phyloP scores from a whole-genome alignment of 23 tunicate genomes.

The Halocynthia roretzi region DNA sequence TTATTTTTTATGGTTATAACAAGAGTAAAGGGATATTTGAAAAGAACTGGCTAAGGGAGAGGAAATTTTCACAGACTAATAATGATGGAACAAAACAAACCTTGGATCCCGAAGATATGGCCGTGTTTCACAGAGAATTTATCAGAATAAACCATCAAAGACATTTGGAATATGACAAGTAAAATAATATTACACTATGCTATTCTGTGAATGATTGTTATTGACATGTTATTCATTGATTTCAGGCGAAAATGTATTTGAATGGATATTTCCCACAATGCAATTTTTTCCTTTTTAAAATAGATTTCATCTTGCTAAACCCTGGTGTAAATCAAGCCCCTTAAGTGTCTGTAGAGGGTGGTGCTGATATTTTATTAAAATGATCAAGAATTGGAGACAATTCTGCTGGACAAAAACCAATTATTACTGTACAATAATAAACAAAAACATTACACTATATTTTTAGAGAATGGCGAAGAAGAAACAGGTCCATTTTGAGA shows the following conservation, averaged over 20 bases:
- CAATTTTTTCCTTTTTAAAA: too few species aligned
- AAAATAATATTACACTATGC: background rate
- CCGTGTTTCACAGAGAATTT: conserved; percentile 27
- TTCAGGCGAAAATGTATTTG: too few species aligned
- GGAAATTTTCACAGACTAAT: background rate
- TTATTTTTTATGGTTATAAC: too few species aligned
- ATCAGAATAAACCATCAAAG: conserved; percentile 8
- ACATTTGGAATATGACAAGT: conserved; percentile 26
- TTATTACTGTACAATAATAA: background rate
- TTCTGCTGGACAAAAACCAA: too few species aligned
- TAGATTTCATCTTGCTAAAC: too few species aligned
- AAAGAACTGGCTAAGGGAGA: background rate
- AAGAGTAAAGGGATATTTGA: background rate
- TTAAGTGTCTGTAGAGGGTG: too few species aligned
- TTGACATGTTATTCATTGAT: too few species aligned
- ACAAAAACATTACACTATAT: background rate
- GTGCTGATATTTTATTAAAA: too few species aligned
- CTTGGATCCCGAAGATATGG: conserved; percentile 32
- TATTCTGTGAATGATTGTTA: background rate
- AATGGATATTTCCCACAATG: too few species aligned
- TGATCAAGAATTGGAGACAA: too few species aligned
- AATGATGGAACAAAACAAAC: background rate
- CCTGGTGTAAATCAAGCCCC: too few species aligned
- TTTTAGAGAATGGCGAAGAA: conserved; percentile 33
- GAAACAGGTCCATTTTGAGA: conserved; percentile 18